phyloP scores from a whole-genome alignment of 2,113 vertebrate species.

The Ornithorhynchus anatinus region DNA sequence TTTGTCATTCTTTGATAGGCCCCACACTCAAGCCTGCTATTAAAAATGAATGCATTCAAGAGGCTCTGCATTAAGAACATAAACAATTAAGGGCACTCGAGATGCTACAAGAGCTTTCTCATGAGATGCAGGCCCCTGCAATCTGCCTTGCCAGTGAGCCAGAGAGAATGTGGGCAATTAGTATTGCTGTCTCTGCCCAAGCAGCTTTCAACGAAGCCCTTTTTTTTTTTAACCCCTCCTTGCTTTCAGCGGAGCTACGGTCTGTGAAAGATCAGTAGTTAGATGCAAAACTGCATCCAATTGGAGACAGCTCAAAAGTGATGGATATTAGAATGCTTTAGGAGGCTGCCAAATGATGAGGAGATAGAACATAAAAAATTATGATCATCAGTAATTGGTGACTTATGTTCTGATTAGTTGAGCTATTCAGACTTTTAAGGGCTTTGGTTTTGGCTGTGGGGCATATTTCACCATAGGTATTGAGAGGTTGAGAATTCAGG shows the following conservation, averaged over 20 bases:
- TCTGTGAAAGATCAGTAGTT: constrained; percentile 21
- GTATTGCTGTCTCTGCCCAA: constrained; percentile 42
- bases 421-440: background rate
- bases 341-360: constrained; percentile 10
- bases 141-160: constrained; percentile 53
- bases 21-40: constrained; percentile 73
- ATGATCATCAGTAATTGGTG: constrained; percentile 23
- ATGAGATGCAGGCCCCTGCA: constrained; percentile 54
- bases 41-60: constrained; percentile 85
- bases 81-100: constrained; percentile 83
- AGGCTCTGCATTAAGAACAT: constrained; percentile 77
- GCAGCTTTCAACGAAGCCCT: constrained; percentile 45
- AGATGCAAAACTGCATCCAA: background rate
- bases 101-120: constrained; percentile 67
- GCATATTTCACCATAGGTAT: constrained; percentile 26
- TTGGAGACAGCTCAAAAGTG: constrained; percentile 19
- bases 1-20: constrained; percentile 75
- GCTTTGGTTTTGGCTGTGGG: constrained; percentile 22
- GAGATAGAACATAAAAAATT: constrained; percentile 18
- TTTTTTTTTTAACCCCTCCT: constrained; percentile 39
- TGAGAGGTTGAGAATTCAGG: background rate
- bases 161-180: constrained; percentile 66
- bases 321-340: constrained; percentile 2
- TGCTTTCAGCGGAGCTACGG: constrained; percentile 35
- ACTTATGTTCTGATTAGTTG: constrained; percentile 40